Conservation (phyloP, 2,113 vertebrate species). For the Hemichromis elongatus region DNA sequence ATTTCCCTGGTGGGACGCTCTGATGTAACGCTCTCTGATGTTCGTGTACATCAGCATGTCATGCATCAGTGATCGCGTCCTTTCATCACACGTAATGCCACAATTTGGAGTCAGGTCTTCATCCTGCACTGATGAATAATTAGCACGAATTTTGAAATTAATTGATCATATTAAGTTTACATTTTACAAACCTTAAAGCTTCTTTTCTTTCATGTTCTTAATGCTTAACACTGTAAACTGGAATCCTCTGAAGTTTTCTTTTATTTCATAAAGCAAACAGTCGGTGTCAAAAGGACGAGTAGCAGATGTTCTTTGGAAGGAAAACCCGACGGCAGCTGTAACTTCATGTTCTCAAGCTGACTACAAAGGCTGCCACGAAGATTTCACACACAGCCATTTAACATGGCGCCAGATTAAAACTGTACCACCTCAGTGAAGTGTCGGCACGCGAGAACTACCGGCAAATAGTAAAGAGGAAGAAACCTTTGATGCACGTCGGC, state of each 20-base stretch:
- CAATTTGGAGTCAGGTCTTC: background rate
- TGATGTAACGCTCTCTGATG: background rate
- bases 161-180: background rate
- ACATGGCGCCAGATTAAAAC: background rate
- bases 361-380: background rate
- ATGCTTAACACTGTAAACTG: accelerated
- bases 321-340: background rate
- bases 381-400: background rate
- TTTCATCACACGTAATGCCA: background rate
- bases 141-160: background rate
- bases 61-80: background rate
- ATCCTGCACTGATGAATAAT: background rate
- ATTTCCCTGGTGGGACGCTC: background rate
- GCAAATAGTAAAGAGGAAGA: background rate
- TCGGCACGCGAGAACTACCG: background rate
- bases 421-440: background rate
- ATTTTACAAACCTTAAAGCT: background rate
- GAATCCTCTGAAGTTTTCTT: background rate
- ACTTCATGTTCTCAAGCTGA: background rate
- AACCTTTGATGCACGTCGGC: background rate
- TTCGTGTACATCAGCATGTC: background rate
- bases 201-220: background rate
- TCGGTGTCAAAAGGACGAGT: background rate
- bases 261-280: background rate
- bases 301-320: background rate